Base-by-base conservation (phyloP, 2,113 vertebrate species). In the Tragulus kanchil region DNA sequence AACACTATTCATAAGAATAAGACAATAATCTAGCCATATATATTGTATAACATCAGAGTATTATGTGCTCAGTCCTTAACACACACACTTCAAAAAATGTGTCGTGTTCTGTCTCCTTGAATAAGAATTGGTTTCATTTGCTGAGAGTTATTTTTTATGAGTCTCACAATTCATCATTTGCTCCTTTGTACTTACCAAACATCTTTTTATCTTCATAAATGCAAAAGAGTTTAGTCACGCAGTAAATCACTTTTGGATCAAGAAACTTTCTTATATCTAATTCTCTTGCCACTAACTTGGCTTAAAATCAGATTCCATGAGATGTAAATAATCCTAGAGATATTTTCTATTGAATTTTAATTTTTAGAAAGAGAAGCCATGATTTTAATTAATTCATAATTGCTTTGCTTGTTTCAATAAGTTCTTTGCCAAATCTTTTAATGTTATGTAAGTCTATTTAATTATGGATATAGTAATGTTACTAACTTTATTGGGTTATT, bases 151-250 rank as follows among this genome's bases (percentile, higher is more conserved):
- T 58, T 12, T 91, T 75, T 96, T 87, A 78, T 73, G 42, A 73
- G 28, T 75, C 54, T 85, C 45, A 50, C 50, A 75, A 75, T 92
- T 91, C 26, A 67, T 85, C 21, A 79, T 61, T 81, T 88, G 15
- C n/a, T 36, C 2, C 1, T 13, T 56, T 83, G 19, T 82, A 52
- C 28, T 45, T 69, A 62, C 16, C 54, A 94, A 62, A 45, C 1
- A 19, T 71, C 25, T 13, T 62, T 94, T 92, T 82, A n/a, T 69
- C 79, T 58, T 21, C 64, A 89, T 77, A 92, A 92, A 77, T 92
- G 45, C 64, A 59, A 89, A 88, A 28, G 58, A 62, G 15, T 45
- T 89, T 82, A 67, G 64, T 88, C 64, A 89, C 7, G 23, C 31
- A 58, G 52, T 94, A 86, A 89, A 64, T 93, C 52, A 45, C 11